A percentile compares a stretch with the other conserved stretches of the same genome.
Conservation (phyloP, 2,888 invertebrate species). For the Archips xylosteana region DNA sequence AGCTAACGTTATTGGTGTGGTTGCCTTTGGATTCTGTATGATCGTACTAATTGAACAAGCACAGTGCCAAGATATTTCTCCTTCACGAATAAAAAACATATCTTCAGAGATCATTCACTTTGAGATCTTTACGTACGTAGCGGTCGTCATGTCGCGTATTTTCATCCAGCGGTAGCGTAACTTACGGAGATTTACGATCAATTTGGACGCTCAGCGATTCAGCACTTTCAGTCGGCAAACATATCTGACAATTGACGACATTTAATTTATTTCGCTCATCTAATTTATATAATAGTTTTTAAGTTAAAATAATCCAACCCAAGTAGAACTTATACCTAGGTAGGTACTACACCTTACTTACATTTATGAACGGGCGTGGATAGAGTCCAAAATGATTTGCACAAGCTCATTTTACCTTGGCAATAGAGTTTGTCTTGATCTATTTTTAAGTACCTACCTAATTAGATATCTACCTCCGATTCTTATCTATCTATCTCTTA, state of each 20-base stretch:
- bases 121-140: conserved; percentile 48
- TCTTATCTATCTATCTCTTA: no score
- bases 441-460: no score
- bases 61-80: neutral
- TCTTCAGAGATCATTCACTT: conserved; percentile 48
- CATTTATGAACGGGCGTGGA: no score
- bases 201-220: conserved; percentile 75
- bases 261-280: neutral
- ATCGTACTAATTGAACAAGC: neutral
- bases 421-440: no score
- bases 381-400: no score
- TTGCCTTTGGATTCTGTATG: neutral
- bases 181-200: conserved; percentile 78
- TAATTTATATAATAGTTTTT: neutral
- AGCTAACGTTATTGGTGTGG: neutral
- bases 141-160: conserved; percentile 69
- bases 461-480: no score
- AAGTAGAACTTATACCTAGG: no score
- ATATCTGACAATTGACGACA: conserved; percentile 69
- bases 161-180: conserved; percentile 67
- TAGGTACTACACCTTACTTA: no score
- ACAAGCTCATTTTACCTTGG: no score
- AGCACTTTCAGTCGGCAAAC: conserved; percentile 75
- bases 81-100: neutral
- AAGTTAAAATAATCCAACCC: neutral